Conservation (phyloP, 2,888 invertebrate species). For the Sepiola atlantica region DNA sequence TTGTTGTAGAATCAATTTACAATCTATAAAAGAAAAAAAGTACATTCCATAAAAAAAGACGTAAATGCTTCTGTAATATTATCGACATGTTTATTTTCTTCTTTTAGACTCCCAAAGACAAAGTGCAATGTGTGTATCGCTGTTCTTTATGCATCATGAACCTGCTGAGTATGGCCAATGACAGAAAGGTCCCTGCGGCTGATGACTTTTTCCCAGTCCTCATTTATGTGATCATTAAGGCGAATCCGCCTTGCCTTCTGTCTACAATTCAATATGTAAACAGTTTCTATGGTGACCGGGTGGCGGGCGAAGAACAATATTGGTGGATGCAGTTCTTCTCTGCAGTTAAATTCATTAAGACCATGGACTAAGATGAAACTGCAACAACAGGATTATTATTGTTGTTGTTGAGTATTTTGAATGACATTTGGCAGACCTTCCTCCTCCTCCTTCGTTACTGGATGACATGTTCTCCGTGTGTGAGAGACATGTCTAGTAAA, state of each 20-base stretch:
- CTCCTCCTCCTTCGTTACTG: background rate
- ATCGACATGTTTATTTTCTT: conserved; percentile 16
- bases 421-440: background rate
- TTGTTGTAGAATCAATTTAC: no score
- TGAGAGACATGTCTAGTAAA: background rate
- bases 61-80: no score
- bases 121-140: conserved; percentile 86
- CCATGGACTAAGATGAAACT: conserved; percentile 84
- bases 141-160: conserved; percentile 96
- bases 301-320: conserved; percentile 93
- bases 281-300: conserved; percentile 88
- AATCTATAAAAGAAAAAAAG: no score
- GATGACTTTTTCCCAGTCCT: conserved; percentile 97
- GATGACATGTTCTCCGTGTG: background rate
- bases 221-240: conserved; percentile 96
- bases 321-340: conserved; percentile 99
- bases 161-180: conserved; percentile 86
- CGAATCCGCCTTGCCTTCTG: conserved; percentile 93
- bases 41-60: no score
- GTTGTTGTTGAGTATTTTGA: background rate
- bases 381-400: no score
- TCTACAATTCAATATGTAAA: conserved; percentile 97
- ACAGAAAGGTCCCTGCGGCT: conserved; percentile 85
- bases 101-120: conserved; percentile 85
- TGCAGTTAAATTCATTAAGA: conserved; percentile 97